Evolutionary conservation across 2,797 vertebrate genomes (phyloP).

Genomic region (Discoglossus pictus): DNA sequence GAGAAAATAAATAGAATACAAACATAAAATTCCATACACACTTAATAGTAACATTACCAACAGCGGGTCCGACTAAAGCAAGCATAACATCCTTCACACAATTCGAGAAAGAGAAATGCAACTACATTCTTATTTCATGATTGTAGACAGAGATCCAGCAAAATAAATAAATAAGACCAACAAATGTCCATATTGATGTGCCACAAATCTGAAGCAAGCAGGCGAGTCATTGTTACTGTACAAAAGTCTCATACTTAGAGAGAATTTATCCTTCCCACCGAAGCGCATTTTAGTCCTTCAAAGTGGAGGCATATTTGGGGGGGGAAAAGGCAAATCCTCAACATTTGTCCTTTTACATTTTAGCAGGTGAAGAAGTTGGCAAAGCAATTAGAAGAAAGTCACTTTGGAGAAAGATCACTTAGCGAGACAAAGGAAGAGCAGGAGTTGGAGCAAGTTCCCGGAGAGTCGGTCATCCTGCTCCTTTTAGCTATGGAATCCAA

Average conservation of each 20-base stretch:
- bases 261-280: not conserved
- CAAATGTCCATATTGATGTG: not conserved
- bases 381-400: conserved; percentile 63
- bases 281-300: conserved; percentile 11
- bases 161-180: conserved; percentile 34
- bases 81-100: too few species aligned
- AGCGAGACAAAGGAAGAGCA: conserved; percentile 86
- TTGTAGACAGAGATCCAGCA: not conserved
- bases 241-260: conserved; percentile 4
- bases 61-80: too few species aligned
- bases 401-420: conserved; percentile 92
- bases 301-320: too few species aligned
- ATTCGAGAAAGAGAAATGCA: conserved; percentile 5
- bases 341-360: conserved; percentile 44
- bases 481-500: conserved; percentile 89
- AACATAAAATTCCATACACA: too few species aligned
- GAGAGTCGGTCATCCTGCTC: conserved; percentile 79
- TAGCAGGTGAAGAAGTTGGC: conserved; percentile 54
- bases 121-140: conserved; percentile 10
- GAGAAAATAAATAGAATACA: too few species aligned
- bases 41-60: too few species aligned
- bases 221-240: conserved; percentile 13
- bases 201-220: conserved; percentile 31
- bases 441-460: conserved; percentile 80
- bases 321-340: not conserved